Evolutionary conservation across 2,888 invertebrate species (phyloP), one percentile per base, ranked within the genome.

Genomic region (Syrphus vitripennis): DNA sequence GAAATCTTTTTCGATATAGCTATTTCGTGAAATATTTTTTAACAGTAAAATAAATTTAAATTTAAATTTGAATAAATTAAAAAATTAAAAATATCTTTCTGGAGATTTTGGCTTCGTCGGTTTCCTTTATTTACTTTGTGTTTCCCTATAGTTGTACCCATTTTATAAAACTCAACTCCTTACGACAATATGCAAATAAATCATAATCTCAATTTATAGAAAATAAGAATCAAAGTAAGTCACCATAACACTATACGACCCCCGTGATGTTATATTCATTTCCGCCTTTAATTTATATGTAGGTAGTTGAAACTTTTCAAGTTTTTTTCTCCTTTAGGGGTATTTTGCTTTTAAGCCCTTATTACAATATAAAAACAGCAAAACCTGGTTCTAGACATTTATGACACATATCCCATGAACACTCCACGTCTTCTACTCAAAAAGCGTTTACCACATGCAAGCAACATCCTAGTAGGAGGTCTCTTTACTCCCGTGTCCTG

Each of bases 391-490:
- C 10, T 19, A 42, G 12, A 42, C 24, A 16, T 19, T 29, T 76
- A 48, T 37, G 59, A 37, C 37, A 37, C 21, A 37, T 59, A 57
- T 19, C 57, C 57, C 37, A 45, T 19, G 29, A 40, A 29, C 29
- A 10, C 48, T 37, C 14, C 12, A 16, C 19, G 67, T 19, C 31
- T 59, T 40, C 48, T 40, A 40, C 26, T 63, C n/a, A 19, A 48
- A 57, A 29, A 37, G 4, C 29, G n/a, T 53, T 63, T 61, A 53
- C 14, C 59, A 31, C 61, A 55, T 31, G 31, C 37, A 45, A 29
- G 55, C 72, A 78, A 57, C 34, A 34, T 42, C 75, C 67, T 26
- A 21, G n/a, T 19, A 53, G 61, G 61, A 75, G 61, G 31, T 50
- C 59, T 67, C 19, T 61, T 45, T 26, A 6, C 50, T 65, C 53